phyloP scores from a whole-genome alignment of 2,888 invertebrate genomes.

The Drosophila atroscutellata region DNA sequence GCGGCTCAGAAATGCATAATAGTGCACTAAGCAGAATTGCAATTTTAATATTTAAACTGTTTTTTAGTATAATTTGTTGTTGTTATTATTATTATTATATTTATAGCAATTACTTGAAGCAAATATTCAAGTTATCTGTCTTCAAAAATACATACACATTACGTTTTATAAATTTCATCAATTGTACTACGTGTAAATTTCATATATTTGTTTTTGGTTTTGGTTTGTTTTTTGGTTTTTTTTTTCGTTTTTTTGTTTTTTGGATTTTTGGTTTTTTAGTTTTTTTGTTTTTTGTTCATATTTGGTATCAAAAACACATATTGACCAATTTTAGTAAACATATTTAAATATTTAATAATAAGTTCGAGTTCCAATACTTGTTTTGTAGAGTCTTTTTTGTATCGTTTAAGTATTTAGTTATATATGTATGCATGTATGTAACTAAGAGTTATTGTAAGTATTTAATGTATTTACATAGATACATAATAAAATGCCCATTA shows the following conservation, averaged over 20 bases:
- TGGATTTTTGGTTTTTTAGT: background rate
- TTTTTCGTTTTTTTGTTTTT: conserved; percentile 10
- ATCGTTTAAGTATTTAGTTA: conserved; percentile 68
- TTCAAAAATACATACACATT: conserved; percentile 68
- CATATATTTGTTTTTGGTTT: conserved; percentile 44
- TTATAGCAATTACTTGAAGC: conserved; percentile 44
- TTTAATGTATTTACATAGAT: conserved; percentile 63
- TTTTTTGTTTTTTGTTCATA: conserved; percentile 14
- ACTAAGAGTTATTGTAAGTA: conserved; percentile 24
- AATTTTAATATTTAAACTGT: conserved; percentile 38
- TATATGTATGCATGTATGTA: conserved; percentile 52
- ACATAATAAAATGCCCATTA: conserved; percentile 32
- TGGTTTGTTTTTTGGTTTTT: background rate
- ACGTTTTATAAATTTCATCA: conserved; percentile 68
- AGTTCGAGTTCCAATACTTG: conserved; percentile 77
- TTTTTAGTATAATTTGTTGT: conserved; percentile 8
- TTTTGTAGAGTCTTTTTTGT: conserved; percentile 74
- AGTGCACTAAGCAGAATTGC: conserved; percentile 62
- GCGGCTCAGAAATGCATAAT: conserved; percentile 55
- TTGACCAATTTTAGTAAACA: conserved; percentile 71
- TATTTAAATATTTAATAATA: conserved; percentile 73
- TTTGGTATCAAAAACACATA: conserved; percentile 74
- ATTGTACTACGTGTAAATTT: conserved; percentile 78
- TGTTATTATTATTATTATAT: conserved; percentile 52
- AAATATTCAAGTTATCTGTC: conserved; percentile 26